phyloP scores from a whole-genome alignment of 2,888 invertebrate species.

The Cheilosia urbana region DNA sequence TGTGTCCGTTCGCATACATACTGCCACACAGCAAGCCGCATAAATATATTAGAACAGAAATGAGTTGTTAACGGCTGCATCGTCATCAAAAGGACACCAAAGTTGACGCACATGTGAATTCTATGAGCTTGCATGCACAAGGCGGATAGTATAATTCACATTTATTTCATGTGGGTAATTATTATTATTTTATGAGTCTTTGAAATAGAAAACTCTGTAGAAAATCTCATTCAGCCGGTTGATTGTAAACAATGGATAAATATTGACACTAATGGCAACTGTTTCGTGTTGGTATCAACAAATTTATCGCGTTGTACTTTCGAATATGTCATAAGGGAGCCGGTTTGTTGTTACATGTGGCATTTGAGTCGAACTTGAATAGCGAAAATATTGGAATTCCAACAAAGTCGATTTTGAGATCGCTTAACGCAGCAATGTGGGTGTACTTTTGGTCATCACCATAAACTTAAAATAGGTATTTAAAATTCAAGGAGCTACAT shows the following conservation, averaged over 20 bases:
- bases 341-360: no score
- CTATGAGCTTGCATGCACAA: background rate
- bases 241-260: background rate
- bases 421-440: no score
- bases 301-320: no score
- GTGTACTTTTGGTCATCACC: no score
- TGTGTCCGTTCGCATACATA: conserved; percentile 12
- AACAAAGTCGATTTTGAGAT: no score
- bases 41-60: conserved; percentile 62
- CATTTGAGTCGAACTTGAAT: no score
- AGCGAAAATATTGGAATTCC: no score
- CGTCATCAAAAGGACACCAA: conserved; percentile 23
- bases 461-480: no score
- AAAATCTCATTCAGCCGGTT: background rate
- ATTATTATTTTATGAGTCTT: conserved; percentile 44
- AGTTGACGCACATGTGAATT: conserved; percentile 17
- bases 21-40: conserved; percentile 27
- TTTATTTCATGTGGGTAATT: conserved; percentile 36
- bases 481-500: no score
- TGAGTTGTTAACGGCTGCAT: conserved; percentile 54
- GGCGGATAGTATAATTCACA: conserved; percentile 7
- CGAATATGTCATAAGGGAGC: no score
- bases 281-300: no score
- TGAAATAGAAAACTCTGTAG: background rate
- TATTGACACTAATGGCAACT: no score